phyloP scores from a whole-genome alignment of 1,140 invertebrate species.

The Zaprionus camerounensis region DNA sequence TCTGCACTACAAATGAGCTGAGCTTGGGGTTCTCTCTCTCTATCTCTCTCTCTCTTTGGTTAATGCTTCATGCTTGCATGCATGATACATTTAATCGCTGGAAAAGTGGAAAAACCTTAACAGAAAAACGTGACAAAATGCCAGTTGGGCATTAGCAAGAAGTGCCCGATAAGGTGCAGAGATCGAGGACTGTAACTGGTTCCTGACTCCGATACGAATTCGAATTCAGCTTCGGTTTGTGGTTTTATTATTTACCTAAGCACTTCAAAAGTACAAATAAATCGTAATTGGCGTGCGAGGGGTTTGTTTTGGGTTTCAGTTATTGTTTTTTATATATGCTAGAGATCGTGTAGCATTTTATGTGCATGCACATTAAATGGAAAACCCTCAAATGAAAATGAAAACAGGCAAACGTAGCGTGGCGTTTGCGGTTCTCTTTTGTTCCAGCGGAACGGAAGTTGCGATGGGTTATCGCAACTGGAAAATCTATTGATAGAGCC shows the following conservation, averaged over 20 bases:
- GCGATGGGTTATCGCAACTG: constrained; percentile 61
- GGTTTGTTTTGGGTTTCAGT: constrained; percentile 48
- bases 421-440: constrained; percentile 62
- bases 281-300: constrained; percentile 81
- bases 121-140: constrained; percentile 72
- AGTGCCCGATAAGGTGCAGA: constrained; percentile 62
- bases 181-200: constrained; percentile 30
- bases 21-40: constrained; percentile 30
- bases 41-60: not conserved
- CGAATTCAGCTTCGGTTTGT: constrained; percentile 25
- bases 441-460: constrained; percentile 57
- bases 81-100: constrained; percentile 79
- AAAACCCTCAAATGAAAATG: constrained; percentile 47
- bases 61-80: constrained; percentile 55
- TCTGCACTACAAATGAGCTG: constrained; percentile 70
- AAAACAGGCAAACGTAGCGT: constrained; percentile 40
- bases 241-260: constrained; percentile 62
- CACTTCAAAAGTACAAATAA: constrained; percentile 77
- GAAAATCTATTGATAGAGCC: constrained; percentile 53
- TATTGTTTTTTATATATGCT: constrained; percentile 12
- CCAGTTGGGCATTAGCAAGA: constrained; percentile 31
- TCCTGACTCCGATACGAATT: constrained; percentile 34
- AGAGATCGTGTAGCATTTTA: constrained; percentile 41
- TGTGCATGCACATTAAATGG: constrained; percentile 74
- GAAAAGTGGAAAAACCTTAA: constrained; percentile 55